Base-by-base conservation (phyloP, 2,888 invertebrate genomes). In the Amphipoea oculea region DNA sequence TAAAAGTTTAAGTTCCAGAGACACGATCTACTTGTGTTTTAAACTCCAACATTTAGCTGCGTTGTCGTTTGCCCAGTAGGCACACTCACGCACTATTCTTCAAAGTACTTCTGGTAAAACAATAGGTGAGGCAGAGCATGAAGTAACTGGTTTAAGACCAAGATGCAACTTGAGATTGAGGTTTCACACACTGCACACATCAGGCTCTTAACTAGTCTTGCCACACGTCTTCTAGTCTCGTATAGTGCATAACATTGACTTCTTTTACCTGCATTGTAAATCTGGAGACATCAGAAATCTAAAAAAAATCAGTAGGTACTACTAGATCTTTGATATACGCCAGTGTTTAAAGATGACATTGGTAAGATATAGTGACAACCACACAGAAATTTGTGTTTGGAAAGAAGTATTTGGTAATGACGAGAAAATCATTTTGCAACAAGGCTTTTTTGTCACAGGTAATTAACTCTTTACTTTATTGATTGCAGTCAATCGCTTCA, bases 71-170 rank as follows among this genome's bases (percentile, higher is more conserved):
- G 42, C n/a, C 17, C 42, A 42, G 73, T 65, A 79, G 70, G 73
- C 73, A 77, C 57, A 67, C 40, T 78, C 11, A 42, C 69, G n/a
- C 42, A 76, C 72, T 74, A 83, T 83, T 75, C 71, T 69, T 73
- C 42, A 1, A 80, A 69, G 76, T 82, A 83, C 78, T 81, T 78
- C 54, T 73, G 62, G 40, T 66, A 60, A 42, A 67, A 90, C 89
- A 91, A 92, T 89, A 80, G 75, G 86, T 76, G 89, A 90, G 93
- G 85, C 92, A 93, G 94, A 94, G 94, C 94, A 90, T 91, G 87
- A 90, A 91, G 45, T 76, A 92, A 93, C 94, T 88, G 86, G 95
- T 80, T 86, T 79, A 86, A 86, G 86, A 82, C 73, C 83, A 84
- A 87, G 84, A 85, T 86, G 92, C 87, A 92, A 94, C 87, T 78